Conservation (phyloP, 2,888 invertebrate genomes). For the Pocota personata region DNA sequence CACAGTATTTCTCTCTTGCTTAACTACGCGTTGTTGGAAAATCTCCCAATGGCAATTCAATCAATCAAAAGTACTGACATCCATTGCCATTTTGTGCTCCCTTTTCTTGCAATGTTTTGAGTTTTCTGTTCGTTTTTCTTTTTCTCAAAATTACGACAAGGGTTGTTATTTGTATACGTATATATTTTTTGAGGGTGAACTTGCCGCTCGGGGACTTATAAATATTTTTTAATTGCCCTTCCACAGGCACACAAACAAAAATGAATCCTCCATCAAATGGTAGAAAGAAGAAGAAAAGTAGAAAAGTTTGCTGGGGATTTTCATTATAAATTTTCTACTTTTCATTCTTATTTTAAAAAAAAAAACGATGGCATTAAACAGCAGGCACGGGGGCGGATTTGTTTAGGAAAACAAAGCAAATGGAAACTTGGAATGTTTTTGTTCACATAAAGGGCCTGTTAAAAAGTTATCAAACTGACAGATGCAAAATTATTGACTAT, state of each 20-base stretch:
- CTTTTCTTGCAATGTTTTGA: slow-evolving; percentile 57
- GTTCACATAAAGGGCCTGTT: too few relatives aligned
- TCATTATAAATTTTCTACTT: slow-evolving; percentile 69
- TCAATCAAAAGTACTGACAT: slow-evolving; percentile 73
- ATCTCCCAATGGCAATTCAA: slow-evolving; percentile 74
- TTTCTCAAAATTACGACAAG: slow-evolving; percentile 54
- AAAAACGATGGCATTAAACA: slow-evolving; percentile 33
- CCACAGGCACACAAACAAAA: slow-evolving; percentile 41
- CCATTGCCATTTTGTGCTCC: slow-evolving; percentile 65
- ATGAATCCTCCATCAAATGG: slow-evolving; percentile 17
- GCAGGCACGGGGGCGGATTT: slow-evolving; percentile 26
- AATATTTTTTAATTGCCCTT: slow-evolving; percentile 74
- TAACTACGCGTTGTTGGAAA: slow-evolving; percentile 52
- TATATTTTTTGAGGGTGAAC: slow-evolving; percentile 59
- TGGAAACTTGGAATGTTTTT: not conserved
- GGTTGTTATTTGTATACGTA: slow-evolving; percentile 34
- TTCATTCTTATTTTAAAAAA: slow-evolving; percentile 54
- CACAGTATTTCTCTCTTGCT: not conserved
- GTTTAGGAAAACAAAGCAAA: not conserved
- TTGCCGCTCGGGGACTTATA: slow-evolving; percentile 70
- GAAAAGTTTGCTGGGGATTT: slow-evolving; percentile 67
- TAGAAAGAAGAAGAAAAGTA: slow-evolving; percentile 37
- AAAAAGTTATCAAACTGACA: too few relatives aligned
- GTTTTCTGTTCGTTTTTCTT: slow-evolving; percentile 22
- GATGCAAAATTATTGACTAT: too few relatives aligned